phyloP scores from a whole-genome alignment of 2,113 vertebrate species.

The Nymphicus hollandicus region DNA sequence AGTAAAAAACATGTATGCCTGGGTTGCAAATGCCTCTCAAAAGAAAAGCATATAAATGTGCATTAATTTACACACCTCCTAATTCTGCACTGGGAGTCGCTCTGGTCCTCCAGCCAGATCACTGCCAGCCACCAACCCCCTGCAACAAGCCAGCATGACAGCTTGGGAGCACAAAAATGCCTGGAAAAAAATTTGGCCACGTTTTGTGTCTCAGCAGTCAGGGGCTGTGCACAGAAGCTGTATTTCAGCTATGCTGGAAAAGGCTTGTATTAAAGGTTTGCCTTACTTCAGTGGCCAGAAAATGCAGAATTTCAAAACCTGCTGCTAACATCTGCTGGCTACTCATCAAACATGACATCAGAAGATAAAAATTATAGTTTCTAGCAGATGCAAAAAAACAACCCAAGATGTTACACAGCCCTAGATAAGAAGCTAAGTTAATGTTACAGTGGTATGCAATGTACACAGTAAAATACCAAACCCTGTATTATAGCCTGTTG shows the following conservation, averaged over 20 bases:
- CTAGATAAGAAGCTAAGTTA: background rate
- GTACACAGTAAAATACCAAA: background rate
- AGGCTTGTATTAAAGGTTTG: background rate
- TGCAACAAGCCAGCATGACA: background rate
- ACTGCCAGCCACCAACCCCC: too few relatives aligned
- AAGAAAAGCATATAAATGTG: background rate
- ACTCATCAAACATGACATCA: background rate
- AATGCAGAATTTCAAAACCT: background rate
- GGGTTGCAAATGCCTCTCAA: background rate
- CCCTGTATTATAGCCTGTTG: background rate
- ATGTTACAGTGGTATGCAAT: background rate
- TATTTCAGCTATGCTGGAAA: background rate
- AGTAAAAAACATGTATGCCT: background rate
- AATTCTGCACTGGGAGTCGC: background rate
- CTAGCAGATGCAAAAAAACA: background rate
- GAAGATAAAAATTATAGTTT: background rate
- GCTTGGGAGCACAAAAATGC: background rate
- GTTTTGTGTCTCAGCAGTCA: background rate
- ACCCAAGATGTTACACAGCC: background rate
- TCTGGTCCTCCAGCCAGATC: rapidly evolving
- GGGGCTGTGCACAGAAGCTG: background rate
- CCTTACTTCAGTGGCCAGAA: background rate
- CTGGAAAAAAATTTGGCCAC: background rate
- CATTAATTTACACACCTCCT: background rate
- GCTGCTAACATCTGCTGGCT: background rate